phyloP scores from a whole-genome alignment of 2,888 invertebrate species.

The Zele albiditarsus region DNA sequence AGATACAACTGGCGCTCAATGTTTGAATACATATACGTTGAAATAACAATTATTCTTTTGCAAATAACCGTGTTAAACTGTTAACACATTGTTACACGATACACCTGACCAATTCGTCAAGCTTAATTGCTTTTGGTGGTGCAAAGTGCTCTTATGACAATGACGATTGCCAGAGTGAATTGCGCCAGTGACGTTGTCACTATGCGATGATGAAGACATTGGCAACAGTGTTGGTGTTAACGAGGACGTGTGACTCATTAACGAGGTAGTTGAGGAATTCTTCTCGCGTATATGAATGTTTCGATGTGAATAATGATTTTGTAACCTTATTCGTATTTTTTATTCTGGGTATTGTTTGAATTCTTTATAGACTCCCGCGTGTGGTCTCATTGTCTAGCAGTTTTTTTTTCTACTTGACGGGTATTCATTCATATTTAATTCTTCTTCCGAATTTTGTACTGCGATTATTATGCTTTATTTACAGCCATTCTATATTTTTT shows the following conservation, averaged over 20 bases:
- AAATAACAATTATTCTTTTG: slow-evolving; percentile 32
- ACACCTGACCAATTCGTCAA: slow-evolving; percentile 47
- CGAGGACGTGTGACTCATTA: slow-evolving; percentile 9
- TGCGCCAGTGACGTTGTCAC: neutral
- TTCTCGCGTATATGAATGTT: neutral
- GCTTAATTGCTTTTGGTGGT: slow-evolving; percentile 42
- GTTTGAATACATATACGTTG: neutral
- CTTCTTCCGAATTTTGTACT: too few relatives aligned
- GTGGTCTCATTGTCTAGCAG: too few relatives aligned
- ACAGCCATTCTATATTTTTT: too few relatives aligned
- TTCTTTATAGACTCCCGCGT: too few relatives aligned
- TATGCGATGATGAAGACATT: neutral
- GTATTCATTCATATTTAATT: too few relatives aligned
- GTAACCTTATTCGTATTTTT: neutral
- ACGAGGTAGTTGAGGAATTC: neutral
- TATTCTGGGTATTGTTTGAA: neutral
- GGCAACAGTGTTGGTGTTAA: slow-evolving; percentile 19
- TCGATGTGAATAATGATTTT: neutral
- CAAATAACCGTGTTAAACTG: slow-evolving; percentile 47
- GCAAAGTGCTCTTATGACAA: slow-evolving; percentile 22
- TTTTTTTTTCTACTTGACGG: too few relatives aligned
- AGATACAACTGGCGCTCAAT: slow-evolving; percentile 17
- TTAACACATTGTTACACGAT: slow-evolving; percentile 49
- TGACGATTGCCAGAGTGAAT: slow-evolving; percentile 15
- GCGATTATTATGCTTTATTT: too few relatives aligned